phyloP scores from a whole-genome alignment of 2,888 invertebrate genomes.

The Argynnis bischoffii region DNA sequence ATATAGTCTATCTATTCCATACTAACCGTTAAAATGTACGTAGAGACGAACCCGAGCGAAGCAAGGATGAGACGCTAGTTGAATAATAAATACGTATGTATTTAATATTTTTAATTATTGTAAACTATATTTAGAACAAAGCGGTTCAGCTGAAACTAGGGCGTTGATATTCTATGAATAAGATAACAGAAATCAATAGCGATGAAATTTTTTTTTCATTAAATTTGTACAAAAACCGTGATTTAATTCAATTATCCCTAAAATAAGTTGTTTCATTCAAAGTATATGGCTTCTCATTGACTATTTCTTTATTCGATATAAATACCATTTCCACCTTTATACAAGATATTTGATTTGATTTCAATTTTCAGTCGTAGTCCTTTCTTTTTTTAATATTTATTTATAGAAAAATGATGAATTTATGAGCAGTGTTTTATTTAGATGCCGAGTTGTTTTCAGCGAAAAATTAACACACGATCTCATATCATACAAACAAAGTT shows the following conservation, averaged over 20 bases:
- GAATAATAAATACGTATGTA: neutral
- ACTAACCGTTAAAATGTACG: no score
- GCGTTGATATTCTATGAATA: slow-evolving; percentile 18
- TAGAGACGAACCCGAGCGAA: no score
- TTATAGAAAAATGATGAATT: no score
- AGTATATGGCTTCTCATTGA: slow-evolving; percentile 7
- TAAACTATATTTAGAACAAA: slow-evolving; percentile 8
- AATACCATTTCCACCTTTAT: no score
- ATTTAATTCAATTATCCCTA: slow-evolving; percentile 6
- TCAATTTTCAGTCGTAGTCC: no score
- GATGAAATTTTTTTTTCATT: no score
- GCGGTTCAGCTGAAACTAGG: slow-evolving; percentile 6
- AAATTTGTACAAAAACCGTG: slow-evolving; percentile 9
- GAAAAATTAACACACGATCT: slow-evolving; percentile 3
- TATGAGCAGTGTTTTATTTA: no score
- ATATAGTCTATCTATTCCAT: no score
- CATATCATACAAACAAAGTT: slow-evolving; percentile 17
- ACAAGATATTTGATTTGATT: no score
- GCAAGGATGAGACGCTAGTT: neutral
- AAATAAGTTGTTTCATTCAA: slow-evolving; percentile 3
- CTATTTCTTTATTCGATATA: neutral
- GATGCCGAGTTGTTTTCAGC: neutral
- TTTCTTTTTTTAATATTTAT: no score
- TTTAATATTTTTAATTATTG: neutral
- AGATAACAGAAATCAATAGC: slow-evolving; percentile 16